Percentiles rank a stretch among this genome's conserved stretches.
phyloP scores from a whole-genome alignment of 2,797 vertebrate genomes.

The Hafferia zeledoni region DNA sequence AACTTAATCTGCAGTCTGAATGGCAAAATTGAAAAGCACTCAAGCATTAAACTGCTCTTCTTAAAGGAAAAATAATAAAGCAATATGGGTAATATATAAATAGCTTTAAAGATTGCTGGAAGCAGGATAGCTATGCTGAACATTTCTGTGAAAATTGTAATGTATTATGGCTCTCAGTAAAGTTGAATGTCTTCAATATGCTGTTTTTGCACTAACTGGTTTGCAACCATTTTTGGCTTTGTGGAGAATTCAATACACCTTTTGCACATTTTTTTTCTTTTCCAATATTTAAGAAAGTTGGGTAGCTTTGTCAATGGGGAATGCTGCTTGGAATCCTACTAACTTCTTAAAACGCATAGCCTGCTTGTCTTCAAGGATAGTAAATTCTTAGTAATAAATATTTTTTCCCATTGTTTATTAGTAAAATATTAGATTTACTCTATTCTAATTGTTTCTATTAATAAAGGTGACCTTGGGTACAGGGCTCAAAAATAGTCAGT shows the following conservation, averaged over 20 bases:
- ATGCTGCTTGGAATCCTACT: background rate
- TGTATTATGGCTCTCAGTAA: background rate
- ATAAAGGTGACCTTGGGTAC: background rate
- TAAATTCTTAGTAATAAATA: background rate
- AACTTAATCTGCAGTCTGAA: slow-evolving; percentile 40
- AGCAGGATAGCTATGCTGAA: background rate
- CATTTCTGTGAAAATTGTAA: background rate
- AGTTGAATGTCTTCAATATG: background rate
- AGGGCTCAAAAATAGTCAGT: background rate
- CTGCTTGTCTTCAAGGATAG: background rate
- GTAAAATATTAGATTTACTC: background rate
- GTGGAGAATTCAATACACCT: background rate
- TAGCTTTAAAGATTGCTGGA: slow-evolving; percentile 16
- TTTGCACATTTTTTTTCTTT: background rate
- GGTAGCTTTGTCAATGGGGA: background rate
- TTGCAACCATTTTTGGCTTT: background rate
- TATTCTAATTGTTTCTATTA: background rate
- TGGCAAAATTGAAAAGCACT: slow-evolving; percentile 64
- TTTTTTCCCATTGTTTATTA: background rate
- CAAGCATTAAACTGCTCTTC: slow-evolving; percentile 46
- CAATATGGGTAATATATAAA: slow-evolving; percentile 30
- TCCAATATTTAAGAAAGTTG: background rate
- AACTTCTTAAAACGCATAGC: background rate
- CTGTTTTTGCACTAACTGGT: background rate
- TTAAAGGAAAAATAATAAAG: slow-evolving; percentile 61